Evolutionary conservation across 2,113 vertebrate species (phyloP).

Genomic region (Podarcis muralis): DNA sequence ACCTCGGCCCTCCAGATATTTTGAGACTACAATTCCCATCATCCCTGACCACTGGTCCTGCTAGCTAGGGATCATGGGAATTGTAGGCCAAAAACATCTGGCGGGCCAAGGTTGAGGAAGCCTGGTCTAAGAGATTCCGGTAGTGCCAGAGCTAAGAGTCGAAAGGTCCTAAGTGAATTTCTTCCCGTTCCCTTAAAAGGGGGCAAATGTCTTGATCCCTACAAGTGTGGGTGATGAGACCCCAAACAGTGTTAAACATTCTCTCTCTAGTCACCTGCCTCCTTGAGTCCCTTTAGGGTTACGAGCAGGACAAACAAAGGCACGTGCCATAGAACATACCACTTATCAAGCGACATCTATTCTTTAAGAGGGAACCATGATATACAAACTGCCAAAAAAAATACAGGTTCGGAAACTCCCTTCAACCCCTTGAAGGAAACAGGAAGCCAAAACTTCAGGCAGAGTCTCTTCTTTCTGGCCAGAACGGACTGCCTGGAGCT

Average conservation of each 20-base stretch:
- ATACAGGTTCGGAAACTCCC: too few species aligned
- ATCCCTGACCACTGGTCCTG: too few species aligned
- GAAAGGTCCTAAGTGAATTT: neutral
- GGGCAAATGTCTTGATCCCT: neutral
- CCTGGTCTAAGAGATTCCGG: too few species aligned
- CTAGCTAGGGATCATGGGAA: too few species aligned
- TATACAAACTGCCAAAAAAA: neutral
- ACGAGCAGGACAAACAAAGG: neutral
- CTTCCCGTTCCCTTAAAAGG: neutral
- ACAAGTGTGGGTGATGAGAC: neutral
- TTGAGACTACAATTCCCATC: too few species aligned
- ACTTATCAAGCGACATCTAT: neutral
- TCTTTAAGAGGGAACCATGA: neutral
- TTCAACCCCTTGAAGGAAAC: too few species aligned
- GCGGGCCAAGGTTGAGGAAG: too few species aligned
- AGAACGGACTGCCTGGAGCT: neutral
- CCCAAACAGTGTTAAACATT: neutral
- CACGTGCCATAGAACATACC: neutral
- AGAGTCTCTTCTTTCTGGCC: neutral
- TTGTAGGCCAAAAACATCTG: too few species aligned
- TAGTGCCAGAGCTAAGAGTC: neutral
- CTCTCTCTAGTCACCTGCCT: too few species aligned
- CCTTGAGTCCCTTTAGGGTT: neutral
- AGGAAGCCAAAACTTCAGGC: neutral
- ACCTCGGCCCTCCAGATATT: too few species aligned